Evolutionary conservation across 2,113 vertebrate genomes (phyloP).

Genomic region (Ginglymostoma cirratum): DNA sequence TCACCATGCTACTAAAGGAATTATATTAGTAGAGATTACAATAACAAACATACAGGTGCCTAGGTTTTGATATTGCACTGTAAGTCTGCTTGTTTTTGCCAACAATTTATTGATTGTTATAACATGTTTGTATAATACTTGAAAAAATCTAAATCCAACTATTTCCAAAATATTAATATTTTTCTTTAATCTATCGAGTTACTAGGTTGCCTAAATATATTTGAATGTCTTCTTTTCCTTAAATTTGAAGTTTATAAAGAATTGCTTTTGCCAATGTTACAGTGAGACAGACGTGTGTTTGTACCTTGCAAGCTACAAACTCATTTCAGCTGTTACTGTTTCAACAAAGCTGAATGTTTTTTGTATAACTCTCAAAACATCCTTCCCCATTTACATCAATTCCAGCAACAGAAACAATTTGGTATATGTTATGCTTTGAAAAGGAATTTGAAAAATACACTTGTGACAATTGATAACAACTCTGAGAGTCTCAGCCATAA

Average conservation of each 20-base stretch:
- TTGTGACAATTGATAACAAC: neutral
- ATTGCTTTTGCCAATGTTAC: constrained; percentile 16
- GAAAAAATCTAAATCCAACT: constrained; percentile 14
- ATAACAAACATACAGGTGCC: neutral
- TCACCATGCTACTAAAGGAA: neutral
- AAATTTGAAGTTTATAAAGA: constrained; percentile 10
- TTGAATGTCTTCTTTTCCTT: neutral
- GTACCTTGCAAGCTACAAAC: constrained; percentile 14
- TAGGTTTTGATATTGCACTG: neutral
- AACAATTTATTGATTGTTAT: neutral
- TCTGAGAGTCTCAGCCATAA: neutral
- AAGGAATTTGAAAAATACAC: constrained; percentile 12
- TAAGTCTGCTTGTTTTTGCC: neutral
- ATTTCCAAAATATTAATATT: neutral
- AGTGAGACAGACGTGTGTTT: neutral
- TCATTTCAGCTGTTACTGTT: constrained; percentile 21
- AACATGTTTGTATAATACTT: neutral
- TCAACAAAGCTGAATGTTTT: constrained; percentile 11
- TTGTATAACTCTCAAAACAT: constrained; percentile 5
- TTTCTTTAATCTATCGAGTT: neutral
- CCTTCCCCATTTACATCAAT: neutral
- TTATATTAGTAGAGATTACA: neutral
- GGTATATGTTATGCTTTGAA: neutral
- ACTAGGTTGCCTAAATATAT: neutral
- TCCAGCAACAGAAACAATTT: neutral